These are phyloP conservation scores for Aleiodes alternator DNA, from an alignment of 2,888 invertebrate genomes.

Conservation along the genomic window DNA sequence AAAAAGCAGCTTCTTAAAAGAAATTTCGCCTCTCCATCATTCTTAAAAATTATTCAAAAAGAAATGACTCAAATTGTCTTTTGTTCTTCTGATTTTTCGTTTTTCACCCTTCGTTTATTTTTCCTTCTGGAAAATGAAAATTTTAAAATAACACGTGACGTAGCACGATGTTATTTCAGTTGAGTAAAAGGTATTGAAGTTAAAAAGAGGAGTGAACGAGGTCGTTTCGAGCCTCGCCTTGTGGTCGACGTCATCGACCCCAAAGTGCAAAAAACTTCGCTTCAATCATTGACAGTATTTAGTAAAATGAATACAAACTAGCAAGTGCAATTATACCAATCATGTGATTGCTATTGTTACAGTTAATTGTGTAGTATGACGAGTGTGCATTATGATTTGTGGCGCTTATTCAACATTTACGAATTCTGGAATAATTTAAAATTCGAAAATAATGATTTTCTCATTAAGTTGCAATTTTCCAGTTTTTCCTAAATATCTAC, in stretches of 20 bases:
- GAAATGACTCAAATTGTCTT: too few species aligned
- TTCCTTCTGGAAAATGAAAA: background rate
- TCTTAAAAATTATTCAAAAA: too few species aligned
- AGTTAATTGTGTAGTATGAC: background rate
- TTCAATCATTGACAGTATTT: slow-evolving; percentile 1
- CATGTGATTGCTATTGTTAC: background rate
- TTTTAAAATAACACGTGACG: slow-evolving; percentile 13
- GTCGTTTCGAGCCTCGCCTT: slow-evolving; percentile 45
- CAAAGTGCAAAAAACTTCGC: slow-evolving; percentile 15
- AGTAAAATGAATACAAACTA: slow-evolving; percentile 4
- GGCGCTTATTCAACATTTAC: background rate
- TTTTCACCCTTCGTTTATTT: too few species aligned
- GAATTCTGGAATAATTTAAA: too few species aligned
- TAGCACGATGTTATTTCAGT: slow-evolving; percentile 8
- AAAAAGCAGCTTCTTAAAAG: too few species aligned
- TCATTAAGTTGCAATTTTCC: too few species aligned
- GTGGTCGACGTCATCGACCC: slow-evolving; percentile 45
- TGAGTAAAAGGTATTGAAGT: slow-evolving; percentile 8
- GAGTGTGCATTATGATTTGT: slow-evolving; percentile 8
- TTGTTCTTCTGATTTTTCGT: too few species aligned
- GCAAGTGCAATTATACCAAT: background rate
- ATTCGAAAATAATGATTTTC: too few species aligned
- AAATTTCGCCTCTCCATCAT: too few species aligned
- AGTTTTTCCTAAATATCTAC: too few species aligned
- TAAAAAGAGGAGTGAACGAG: slow-evolving; percentile 36